phyloP scores from a whole-genome alignment of 2,888 invertebrate genomes.

The Acleris laterana region DNA sequence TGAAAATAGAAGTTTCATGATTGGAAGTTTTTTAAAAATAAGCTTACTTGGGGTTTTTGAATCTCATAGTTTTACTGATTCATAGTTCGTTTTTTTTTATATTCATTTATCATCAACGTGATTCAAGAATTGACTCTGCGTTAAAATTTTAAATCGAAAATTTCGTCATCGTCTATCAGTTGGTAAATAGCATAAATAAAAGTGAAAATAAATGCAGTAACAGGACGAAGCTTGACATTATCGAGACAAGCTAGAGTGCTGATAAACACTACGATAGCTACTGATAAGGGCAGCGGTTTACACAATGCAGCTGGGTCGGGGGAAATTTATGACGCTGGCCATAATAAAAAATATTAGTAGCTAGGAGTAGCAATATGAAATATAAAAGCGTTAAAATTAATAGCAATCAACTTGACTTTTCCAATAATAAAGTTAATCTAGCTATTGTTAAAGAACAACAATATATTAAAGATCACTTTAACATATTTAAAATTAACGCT shows the following conservation, averaged over 20 bases:
- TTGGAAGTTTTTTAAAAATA: no score
- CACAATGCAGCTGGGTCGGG: conserved; percentile 2
- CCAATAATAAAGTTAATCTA: conserved; percentile 17
- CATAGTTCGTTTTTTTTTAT: no score
- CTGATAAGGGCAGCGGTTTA: conserved; percentile 34
- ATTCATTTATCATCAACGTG: no score
- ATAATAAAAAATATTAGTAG: conserved; percentile 1
- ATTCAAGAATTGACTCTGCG: no score
- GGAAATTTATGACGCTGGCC: neutral
- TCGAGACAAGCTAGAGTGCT: conserved; percentile 47
- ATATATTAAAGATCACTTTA: conserved; percentile 5
- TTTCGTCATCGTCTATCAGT: no score
- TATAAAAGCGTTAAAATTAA: neutral
- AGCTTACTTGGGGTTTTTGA: no score
- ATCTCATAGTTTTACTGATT: no score
- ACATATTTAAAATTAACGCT: conserved; percentile 10
- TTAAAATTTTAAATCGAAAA: no score
- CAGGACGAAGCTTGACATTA: conserved; percentile 45
- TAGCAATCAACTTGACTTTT: neutral
- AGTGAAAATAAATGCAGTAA: conserved; percentile 30
- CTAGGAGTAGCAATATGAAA: conserved; percentile 1
- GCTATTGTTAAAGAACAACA: conserved; percentile 1
- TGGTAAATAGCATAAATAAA: no score
- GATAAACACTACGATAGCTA: conserved; percentile 46
- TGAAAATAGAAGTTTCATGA: no score